Evolutionary conservation across 2,113 vertebrate genomes (phyloP).

Genomic region (Lepidothrix coronata): DNA sequence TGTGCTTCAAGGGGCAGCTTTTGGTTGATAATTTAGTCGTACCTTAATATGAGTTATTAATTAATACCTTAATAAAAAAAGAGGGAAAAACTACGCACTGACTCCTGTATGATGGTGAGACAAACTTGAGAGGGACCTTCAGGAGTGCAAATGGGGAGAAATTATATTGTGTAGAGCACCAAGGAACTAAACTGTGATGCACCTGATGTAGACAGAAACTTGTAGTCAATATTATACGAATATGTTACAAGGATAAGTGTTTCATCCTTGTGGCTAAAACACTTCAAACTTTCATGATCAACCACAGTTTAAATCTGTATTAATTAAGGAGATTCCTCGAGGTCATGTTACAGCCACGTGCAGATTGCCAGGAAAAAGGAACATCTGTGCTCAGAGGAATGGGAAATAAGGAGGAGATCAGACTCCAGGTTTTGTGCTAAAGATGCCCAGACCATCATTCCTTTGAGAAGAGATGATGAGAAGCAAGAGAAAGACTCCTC

Average conservation of each 20-base stretch:
- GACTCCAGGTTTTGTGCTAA: not conserved
- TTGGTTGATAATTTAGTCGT: not conserved
- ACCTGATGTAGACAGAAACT: not conserved
- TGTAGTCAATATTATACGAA: rapidly evolving
- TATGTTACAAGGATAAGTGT: not conserved
- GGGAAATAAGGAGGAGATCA: not conserved
- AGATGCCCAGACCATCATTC: not conserved
- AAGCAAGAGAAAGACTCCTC: not conserved
- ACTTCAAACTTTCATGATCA: not conserved
- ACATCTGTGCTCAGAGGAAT: not conserved
- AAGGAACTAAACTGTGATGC: not conserved
- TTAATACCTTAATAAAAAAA: too few species aligned
- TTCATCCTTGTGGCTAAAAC: not conserved
- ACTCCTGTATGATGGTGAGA: not conserved
- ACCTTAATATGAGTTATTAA: not conserved
- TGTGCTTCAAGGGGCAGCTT: not conserved
- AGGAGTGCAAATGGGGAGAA: not conserved
- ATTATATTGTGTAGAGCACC: not conserved
- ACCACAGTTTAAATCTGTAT: not conserved
- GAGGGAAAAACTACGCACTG: not conserved
- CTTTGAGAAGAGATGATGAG: not conserved
- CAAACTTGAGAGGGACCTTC: not conserved
- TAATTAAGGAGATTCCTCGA: not conserved
- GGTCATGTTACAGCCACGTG: not conserved
- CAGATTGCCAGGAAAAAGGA: not conserved